Percentiles rank a stretch among this genome's conserved stretches.
phyloP scores from a whole-genome alignment of 2,113 vertebrate species.

The Plecotus auritus region DNA sequence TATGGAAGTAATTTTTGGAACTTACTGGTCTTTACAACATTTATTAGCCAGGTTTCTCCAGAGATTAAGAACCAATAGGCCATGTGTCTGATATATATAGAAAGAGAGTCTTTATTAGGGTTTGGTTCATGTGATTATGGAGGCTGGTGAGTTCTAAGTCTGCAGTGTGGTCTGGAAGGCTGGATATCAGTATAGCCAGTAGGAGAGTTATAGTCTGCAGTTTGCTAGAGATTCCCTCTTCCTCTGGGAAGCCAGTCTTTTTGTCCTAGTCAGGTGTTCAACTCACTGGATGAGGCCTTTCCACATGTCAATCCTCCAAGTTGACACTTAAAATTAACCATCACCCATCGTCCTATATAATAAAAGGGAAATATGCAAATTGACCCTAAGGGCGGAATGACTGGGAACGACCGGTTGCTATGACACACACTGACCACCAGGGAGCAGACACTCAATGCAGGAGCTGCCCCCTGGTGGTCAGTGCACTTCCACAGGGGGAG shows the following conservation, averaged over 20 bases:
- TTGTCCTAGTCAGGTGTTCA: neutral
- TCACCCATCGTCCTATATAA: no score
- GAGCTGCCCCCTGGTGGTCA: no score
- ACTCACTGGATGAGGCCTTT: neutral
- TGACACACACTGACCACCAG: no score
- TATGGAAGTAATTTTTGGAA: neutral
- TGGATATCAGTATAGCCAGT: accelerated
- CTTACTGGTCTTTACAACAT: neutral
- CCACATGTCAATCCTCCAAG: neutral
- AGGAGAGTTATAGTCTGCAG: neutral
- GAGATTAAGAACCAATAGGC: neutral
- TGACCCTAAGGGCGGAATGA: no score
- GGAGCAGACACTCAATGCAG: no score
- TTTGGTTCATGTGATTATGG: neutral
- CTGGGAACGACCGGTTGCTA: no score
- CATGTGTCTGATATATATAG: neutral
- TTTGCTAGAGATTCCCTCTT: neutral
- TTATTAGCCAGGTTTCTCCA: neutral
- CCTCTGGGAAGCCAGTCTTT: neutral
- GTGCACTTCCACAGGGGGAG: no score
- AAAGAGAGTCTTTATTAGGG: neutral
- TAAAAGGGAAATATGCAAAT: no score
- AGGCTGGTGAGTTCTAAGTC: neutral
- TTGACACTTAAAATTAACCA: neutral
- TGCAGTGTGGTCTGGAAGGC: neutral